Base-by-base conservation (phyloP, 2,113 vertebrate species). In the Hoplias malabaricus region DNA sequence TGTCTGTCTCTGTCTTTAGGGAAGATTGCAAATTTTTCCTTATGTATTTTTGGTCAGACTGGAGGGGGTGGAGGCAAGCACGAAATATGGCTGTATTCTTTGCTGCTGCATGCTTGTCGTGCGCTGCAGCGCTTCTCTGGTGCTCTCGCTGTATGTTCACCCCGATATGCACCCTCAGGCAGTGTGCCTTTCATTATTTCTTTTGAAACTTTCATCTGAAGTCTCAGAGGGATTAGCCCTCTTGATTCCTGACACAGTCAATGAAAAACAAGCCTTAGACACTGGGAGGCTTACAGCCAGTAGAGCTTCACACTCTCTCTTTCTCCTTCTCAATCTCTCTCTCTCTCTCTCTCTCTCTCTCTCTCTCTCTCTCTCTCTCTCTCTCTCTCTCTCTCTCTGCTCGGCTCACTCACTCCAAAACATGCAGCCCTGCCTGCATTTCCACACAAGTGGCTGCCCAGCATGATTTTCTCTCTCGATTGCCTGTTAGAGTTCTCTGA, bases 171-270 rank as follows among this genome's bases (percentile, higher is more conserved):
- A 90, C 91, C 92, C 91, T 89, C 84, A 84, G 90, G 92, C 92
- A 81, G 80, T 86, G 65, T 82, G 88, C 87, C 90, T 93, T 93
- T 93, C 91, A 92, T 92, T 92, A 90, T 92, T 92, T 92, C 90
- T 92, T 92, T 91, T 91, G 90, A 92, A 92, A 92, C 90, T 92
- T 92, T 92, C 89, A 91, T 91, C 90, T 91, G 86, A 90, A 91
- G 88, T 90, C 92, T 91, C 90, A 80, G 86, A 90, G 89, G 92
- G 89, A 92, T 93, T 92, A 93, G 90, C 89, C 86, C 89, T 92
- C 92, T 92, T 92, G 91, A 91, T 93, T 93, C 89, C 89, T 91
- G 90, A 92, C 89, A 92, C 88, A 92, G 89, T 91, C 90, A 89
- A 91, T 90, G 90, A 92, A 92, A 91, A 92, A 93, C 90, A 93